phyloP scores from a whole-genome alignment of 2,888 invertebrate species.

The Agapostemon virescens region DNA sequence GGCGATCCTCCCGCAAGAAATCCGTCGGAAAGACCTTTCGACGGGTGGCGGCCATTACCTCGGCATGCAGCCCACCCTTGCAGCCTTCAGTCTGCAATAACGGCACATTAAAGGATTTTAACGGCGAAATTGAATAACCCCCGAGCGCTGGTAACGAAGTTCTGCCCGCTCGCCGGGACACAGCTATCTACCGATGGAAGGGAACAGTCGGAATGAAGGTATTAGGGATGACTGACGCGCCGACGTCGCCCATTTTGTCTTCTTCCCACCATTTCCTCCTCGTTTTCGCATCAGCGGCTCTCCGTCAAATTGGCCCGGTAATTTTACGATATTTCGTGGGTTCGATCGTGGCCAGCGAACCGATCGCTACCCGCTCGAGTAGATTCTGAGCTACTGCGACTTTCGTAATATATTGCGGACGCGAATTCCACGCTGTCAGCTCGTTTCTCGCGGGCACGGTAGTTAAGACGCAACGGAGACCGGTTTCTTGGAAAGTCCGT shows the following conservation, averaged over 20 bases:
- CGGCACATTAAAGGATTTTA: slow-evolving; percentile 78
- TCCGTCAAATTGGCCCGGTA: slow-evolving; percentile 67
- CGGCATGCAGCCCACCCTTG: slow-evolving; percentile 36
- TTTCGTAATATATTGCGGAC: slow-evolving; percentile 31
- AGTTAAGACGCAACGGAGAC: slow-evolving; percentile 14
- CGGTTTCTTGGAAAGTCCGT: slow-evolving; percentile 21
- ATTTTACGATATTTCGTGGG: slow-evolving; percentile 57
- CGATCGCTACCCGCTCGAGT: slow-evolving; percentile 23
- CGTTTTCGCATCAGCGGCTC: slow-evolving; percentile 64
- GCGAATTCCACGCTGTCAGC: slow-evolving; percentile 24
- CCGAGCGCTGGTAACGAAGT: slow-evolving; percentile 74
- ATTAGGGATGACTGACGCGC: slow-evolving; percentile 77
- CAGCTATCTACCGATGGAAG: slow-evolving; percentile 61
- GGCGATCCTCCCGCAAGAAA: slow-evolving; percentile 52
- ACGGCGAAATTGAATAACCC: slow-evolving; percentile 78
- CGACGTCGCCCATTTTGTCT: slow-evolving; percentile 73
- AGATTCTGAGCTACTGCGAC: slow-evolving; percentile 28
- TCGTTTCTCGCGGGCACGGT: slow-evolving; percentile 11
- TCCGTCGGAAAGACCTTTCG: slow-evolving; percentile 62
- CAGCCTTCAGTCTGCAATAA: slow-evolving; percentile 71
- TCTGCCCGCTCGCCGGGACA: slow-evolving; percentile 73
- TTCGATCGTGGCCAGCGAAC: slow-evolving; percentile 7
- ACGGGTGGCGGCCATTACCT: slow-evolving; percentile 71
- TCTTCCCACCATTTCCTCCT: slow-evolving; percentile 55
- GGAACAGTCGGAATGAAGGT: slow-evolving; percentile 75